Evolutionary conservation across 2,888 invertebrate genomes (phyloP).

Genomic region (Hyles lineata): DNA sequence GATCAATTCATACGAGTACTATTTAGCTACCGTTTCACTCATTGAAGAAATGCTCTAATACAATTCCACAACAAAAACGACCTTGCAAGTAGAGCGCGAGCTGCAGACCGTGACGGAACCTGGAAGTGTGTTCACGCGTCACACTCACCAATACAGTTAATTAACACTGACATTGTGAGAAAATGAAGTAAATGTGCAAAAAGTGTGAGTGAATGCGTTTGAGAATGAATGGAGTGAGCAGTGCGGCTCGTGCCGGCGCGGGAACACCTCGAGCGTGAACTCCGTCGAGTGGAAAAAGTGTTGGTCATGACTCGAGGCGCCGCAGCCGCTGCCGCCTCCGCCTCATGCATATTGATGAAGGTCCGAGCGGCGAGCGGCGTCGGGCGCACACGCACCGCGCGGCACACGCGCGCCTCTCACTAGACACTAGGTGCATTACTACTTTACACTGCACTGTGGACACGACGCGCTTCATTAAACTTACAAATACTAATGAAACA

Average conservation of each 20-base stretch:
- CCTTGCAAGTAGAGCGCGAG: background rate
- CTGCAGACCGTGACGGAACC: conserved; percentile 3
- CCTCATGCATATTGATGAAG: background rate
- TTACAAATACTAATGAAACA: too few relatives aligned
- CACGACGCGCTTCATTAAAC: too few relatives aligned
- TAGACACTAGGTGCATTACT: background rate
- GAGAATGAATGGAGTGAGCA: background rate
- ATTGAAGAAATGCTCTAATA: background rate
- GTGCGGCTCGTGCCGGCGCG: background rate
- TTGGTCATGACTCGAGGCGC: background rate
- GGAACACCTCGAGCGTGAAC: background rate
- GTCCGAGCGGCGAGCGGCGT: background rate
- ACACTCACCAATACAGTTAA: background rate
- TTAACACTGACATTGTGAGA: background rate
- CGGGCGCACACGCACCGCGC: background rate
- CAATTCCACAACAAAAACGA: background rate
- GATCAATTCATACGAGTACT: too few relatives aligned
- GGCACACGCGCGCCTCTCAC: background rate
- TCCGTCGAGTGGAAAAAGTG: background rate
- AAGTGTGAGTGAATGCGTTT: background rate
- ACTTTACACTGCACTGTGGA: background rate
- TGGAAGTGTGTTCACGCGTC: background rate
- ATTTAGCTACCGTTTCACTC: background rate
- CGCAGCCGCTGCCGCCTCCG: background rate
- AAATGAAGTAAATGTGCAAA: background rate